These are phyloP conservation scores for Eurypyga helias DNA, from an alignment of 2,113 vertebrate genomes.

Conservation along the genomic window DNA sequence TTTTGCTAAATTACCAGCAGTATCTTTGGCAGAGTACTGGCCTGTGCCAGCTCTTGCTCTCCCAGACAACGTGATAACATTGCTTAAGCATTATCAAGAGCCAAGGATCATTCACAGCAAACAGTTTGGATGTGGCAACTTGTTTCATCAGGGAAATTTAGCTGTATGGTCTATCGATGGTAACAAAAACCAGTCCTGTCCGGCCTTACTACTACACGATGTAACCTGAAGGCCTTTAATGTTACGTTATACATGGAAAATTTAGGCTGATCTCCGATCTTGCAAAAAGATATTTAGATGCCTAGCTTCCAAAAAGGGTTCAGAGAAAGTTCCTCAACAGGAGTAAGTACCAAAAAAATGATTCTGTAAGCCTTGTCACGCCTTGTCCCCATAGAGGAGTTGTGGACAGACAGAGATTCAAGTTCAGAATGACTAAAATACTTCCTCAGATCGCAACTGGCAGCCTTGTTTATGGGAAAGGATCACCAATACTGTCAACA, in stretches of 20 bases:
- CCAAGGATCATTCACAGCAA: not conserved
- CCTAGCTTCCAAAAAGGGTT: not conserved
- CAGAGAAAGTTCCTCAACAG: not conserved
- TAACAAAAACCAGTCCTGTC: not conserved
- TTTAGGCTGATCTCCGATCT: not conserved
- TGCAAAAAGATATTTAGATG: not conserved
- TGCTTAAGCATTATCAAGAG: not conserved
- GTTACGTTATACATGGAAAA: not conserved
- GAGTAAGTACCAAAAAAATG: not conserved
- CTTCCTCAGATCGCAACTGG: not conserved
- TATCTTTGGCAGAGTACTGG: not conserved
- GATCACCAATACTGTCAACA: not conserved
- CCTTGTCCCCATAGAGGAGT: not conserved
- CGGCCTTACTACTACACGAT: not conserved
- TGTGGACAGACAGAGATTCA: not conserved
- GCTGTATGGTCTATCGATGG: not conserved
- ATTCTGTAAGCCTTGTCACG: not conserved
- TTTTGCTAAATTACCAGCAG: not conserved
- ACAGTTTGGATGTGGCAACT: not conserved
- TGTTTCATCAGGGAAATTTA: not conserved
- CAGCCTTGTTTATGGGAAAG: not conserved
- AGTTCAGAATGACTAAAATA: not conserved
- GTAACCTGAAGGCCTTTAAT: not conserved
- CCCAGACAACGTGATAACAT: not conserved
- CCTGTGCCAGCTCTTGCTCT: not conserved